These are phyloP conservation scores for Tympanoctomys barrerae DNA, from an alignment of 2,797 vertebrate species.

Conservation along the genomic window DNA sequence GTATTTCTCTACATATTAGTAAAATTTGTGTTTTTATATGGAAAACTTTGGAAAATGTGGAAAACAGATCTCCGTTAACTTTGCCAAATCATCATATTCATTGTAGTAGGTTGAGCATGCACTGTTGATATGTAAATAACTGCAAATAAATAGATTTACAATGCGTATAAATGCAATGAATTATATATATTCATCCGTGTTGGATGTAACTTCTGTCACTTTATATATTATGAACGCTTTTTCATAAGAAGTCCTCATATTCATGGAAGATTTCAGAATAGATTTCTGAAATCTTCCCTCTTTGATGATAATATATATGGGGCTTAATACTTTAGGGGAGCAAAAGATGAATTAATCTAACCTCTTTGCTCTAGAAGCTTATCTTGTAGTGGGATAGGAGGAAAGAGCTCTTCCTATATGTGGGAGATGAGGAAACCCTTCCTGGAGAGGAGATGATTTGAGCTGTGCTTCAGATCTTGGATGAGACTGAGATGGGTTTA, in stretches of 20 bases:
- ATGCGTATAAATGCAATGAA: not conserved
- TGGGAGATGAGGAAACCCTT: not conserved
- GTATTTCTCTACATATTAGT: slow-evolving; percentile 14
- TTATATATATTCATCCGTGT: not conserved
- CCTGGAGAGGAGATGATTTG: not conserved
- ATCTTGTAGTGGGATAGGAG: not conserved
- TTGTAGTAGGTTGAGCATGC: not conserved
- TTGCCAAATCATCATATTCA: not conserved
- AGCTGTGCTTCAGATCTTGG: not conserved
- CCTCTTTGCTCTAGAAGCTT: not conserved
- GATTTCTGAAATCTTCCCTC: not conserved
- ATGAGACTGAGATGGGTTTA: not conserved
- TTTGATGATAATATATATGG: not conserved
- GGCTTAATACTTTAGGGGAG: not conserved
- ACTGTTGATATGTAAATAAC: not conserved
- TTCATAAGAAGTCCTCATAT: not conserved
- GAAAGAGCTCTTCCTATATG: not conserved
- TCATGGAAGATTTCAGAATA: not conserved
- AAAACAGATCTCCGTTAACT: slow-evolving; percentile 10
- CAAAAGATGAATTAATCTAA: not conserved
- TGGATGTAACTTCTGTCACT: not conserved
- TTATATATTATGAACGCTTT: slow-evolving; percentile 18
- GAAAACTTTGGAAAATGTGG: slow-evolving; percentile 10
- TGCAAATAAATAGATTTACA: slow-evolving; percentile 10
- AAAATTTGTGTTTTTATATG: not conserved